These are phyloP conservation scores for Chiloscyllium punctatum DNA, from an alignment of 2,797 vertebrate species.

Conservation along the genomic window DNA sequence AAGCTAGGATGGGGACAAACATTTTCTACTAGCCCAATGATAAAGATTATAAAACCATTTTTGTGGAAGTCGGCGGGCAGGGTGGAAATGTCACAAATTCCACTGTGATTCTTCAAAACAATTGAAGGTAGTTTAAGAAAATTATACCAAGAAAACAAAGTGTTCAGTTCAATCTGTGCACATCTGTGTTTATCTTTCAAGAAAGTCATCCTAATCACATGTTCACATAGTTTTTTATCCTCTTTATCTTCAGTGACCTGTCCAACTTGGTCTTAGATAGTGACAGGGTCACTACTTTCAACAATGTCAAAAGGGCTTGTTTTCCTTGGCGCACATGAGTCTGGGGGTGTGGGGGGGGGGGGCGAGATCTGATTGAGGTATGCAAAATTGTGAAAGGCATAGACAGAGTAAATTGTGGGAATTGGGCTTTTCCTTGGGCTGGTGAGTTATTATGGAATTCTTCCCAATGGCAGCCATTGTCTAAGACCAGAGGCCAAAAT, in stretches of 20 bases:
- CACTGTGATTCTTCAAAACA: background rate
- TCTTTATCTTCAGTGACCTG: background rate
- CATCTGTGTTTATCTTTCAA: background rate
- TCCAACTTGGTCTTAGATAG: background rate
- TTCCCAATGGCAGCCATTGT: no score
- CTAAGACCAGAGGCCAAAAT: no score
- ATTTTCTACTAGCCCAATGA: background rate
- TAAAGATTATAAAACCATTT: no score
- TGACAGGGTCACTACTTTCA: background rate
- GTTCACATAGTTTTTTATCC: background rate
- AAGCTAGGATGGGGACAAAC: background rate
- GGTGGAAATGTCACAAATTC: background rate
- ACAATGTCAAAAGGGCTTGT: background rate
- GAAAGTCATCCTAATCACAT: background rate
- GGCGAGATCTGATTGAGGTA: no score
- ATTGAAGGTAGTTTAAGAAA: background rate
- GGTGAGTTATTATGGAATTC: no score
- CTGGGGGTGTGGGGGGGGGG: no score
- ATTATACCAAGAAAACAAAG: background rate
- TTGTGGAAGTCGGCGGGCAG: no score
- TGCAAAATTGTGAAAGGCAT: no score
- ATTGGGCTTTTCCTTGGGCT: no score
- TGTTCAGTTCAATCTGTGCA: background rate
- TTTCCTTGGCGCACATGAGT: no score
- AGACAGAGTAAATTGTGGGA: no score